Evolutionary conservation across 2,113 vertebrate species (phyloP), one percentile per base, ranked within the genome.

Genomic region (Romanogobio albipinnatus): DNA sequence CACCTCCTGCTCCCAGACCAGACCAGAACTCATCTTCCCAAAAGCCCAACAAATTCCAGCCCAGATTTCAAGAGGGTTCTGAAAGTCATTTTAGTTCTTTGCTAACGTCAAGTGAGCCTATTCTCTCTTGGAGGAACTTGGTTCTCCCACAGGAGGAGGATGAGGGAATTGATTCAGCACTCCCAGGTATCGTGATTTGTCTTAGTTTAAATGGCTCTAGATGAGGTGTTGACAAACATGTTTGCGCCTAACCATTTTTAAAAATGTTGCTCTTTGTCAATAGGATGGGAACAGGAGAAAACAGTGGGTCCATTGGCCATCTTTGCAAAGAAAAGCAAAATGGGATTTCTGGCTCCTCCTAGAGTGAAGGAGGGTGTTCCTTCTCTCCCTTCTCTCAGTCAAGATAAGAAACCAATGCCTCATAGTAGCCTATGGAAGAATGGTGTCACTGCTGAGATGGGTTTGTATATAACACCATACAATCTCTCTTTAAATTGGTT

Each of bases 301-400:
- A 56, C 8, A 3, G 10, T 86, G 2, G 85, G 85, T 29, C 87
- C 87, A 15, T 24, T 86, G 26, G 13, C 83, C 9, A 53, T 87
- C 7, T 13, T 83, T 39, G n/a, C 76, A 29, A 26, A 78, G 47
- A 76, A 24, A 24, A 84, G n/a, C 11, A 59, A 58, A 36, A 36
- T 45, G 8, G 77, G 70, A 2, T n/a, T 76, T 33, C 43, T 75
- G 77, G 49, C 73, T 51, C 81, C 82, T 39, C 70, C 86, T 47
- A 58, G 61, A 66, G 77, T 73, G 11, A 81, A 53, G 22, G 56
- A 81, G 9, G 77, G 82, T 17, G 33, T 64, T 36, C 59, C 82
- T 33, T 24, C 76, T 13, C 10, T 59, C 9, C 53, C 76, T 59
- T 77, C 6, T 77, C 53, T 39, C 53, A 70, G 36, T 70, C 43